Evolutionary conservation across 1,140 invertebrate species (phyloP).

Genomic region (Drosophila ercepeae): DNA sequence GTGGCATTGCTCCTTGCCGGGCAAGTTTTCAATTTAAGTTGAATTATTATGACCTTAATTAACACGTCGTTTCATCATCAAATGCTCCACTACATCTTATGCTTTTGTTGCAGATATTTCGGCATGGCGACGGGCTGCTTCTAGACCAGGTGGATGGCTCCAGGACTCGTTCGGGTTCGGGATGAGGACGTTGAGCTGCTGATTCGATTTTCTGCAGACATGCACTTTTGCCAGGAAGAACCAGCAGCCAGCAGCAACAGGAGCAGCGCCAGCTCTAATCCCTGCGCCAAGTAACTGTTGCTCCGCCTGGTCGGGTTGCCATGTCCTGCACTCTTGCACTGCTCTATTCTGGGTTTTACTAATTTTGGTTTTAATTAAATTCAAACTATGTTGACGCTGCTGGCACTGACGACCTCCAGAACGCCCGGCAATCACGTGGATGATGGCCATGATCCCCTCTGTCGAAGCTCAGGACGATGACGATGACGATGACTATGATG

Average conservation of each 20-base stretch:
- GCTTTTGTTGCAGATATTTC: slow-evolving; percentile 80
- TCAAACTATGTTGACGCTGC: slow-evolving; percentile 78
- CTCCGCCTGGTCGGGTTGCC: slow-evolving; percentile 22
- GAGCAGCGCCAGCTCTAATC: slow-evolving; percentile 56
- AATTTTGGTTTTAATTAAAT: slow-evolving; percentile 81
- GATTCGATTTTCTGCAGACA: slow-evolving; percentile 82
- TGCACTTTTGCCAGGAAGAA: slow-evolving; percentile 67
- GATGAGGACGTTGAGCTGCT: slow-evolving; percentile 56
- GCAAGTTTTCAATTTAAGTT: slow-evolving; percentile 82
- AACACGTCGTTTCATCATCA: slow-evolving; percentile 82
- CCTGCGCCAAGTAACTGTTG: slow-evolving; percentile 74
- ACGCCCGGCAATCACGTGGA: slow-evolving; percentile 37
- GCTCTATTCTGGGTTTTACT: slow-evolving; percentile 49
- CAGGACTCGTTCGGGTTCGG: not conserved
- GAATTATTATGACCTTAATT: slow-evolving; percentile 82
- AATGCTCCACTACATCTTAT: slow-evolving; percentile 77
- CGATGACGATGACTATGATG: slow-evolving; percentile 3
- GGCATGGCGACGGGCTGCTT: slow-evolving; percentile 40
- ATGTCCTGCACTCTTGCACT: slow-evolving; percentile 2
- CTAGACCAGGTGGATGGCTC: slow-evolving; percentile 30
- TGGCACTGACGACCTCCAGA: slow-evolving; percentile 47
- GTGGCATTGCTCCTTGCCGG: slow-evolving; percentile 22
- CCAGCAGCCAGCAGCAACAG: slow-evolving; percentile 13
- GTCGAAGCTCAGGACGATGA: not conserved
- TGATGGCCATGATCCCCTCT: slow-evolving; percentile 35